Conservation (phyloP, 2,113 vertebrate species). For the Oryzias woworae region DNA sequence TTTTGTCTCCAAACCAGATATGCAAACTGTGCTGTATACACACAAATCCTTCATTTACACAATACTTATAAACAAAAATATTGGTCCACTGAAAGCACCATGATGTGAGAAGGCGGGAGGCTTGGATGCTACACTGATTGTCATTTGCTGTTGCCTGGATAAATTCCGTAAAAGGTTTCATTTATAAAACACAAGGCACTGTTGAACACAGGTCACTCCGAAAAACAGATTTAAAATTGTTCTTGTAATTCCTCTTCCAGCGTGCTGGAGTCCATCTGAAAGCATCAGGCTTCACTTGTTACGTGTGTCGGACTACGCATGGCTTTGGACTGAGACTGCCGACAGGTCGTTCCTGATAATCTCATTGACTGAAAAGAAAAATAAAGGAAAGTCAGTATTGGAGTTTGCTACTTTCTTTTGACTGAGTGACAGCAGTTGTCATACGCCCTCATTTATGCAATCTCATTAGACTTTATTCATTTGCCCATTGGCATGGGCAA, state of each 20-base stretch:
- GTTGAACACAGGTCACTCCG: conserved; percentile 55
- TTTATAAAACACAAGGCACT: conserved; percentile 58
- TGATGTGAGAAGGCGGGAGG: conserved; percentile 22
- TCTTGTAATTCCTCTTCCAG: conserved; percentile 44
- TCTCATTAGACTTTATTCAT: no score
- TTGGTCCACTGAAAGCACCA: conserved; percentile 65
- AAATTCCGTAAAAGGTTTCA: conserved; percentile 29
- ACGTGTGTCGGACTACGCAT: conserved; percentile 55
- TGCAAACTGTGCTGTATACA: conserved; percentile 52
- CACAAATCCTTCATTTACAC: conserved; percentile 63
- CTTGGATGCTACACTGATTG: conserved; percentile 38
- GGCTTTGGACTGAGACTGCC: conserved; percentile 83
- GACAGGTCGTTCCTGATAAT: conserved; percentile 97
- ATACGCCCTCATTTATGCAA: no score
- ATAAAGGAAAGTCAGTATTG: neutral
- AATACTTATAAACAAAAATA: conserved; percentile 22
- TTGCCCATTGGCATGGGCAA: no score
- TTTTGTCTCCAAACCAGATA: conserved; percentile 43
- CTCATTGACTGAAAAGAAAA: conserved; percentile 89
- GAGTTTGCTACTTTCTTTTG: neutral
- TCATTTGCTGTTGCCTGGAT: conserved; percentile 31
- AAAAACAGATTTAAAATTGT: conserved; percentile 37
- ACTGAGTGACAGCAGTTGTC: neutral
- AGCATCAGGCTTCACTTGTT: neutral
- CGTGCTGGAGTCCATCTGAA: conserved; percentile 49